Evolutionary conservation across 2,113 vertebrate species (phyloP).

Genomic region (Pachypanchax playfairii): DNA sequence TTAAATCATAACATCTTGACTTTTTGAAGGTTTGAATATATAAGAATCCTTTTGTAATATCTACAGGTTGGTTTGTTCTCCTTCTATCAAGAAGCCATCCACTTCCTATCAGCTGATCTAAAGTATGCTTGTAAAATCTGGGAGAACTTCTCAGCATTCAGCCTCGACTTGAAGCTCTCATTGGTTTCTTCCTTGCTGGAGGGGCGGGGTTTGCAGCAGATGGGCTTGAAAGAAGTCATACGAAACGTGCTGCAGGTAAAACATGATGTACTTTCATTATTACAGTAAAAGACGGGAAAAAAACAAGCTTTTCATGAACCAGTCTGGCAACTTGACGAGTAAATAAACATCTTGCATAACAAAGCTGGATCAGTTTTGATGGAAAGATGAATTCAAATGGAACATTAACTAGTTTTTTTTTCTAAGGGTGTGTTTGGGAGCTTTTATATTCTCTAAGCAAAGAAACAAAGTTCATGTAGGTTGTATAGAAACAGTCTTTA

Average conservation of each 20-base stretch:
- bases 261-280: neutral
- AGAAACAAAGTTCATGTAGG: constrained; percentile 13
- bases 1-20: no score
- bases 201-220: constrained; percentile 18
- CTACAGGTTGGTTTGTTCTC: constrained; percentile 82
- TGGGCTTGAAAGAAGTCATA: constrained; percentile 67
- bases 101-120: constrained; percentile 71
- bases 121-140: constrained; percentile 59
- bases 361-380: constrained; percentile 52
- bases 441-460: constrained; percentile 36
- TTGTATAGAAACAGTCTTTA: constrained; percentile 10
- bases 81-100: constrained; percentile 77
- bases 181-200: constrained; percentile 77
- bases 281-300: constrained; percentile 7
- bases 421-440: constrained; percentile 16
- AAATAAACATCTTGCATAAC: constrained; percentile 31
- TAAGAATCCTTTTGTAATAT: constrained; percentile 12
- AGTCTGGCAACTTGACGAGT: constrained; percentile 10
- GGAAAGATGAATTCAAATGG: constrained; percentile 23
- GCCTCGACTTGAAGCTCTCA: constrained; percentile 68
- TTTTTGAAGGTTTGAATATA: no score
- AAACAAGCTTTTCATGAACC: constrained; percentile 32
- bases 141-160: constrained; percentile 64
- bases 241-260: constrained; percentile 80
- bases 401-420: neutral